Evolutionary conservation across 2,113 vertebrate genomes (phyloP).

Genomic region (Oryctolagus cuniculus): mOryCun1.1 NC_091441.1:9077501-9078000

Average conservation of each 20-base stretch:
- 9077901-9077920: background rate
- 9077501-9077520: background rate
- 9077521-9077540: no score
- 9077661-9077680: background rate
- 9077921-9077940: background rate
- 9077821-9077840: background rate
- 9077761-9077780: background rate
- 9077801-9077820: background rate
- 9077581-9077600: no score
- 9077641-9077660: background rate
- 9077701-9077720: background rate
- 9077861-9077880: background rate
- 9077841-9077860: background rate
- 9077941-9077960: background rate
- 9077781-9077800: background rate
- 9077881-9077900: background rate
- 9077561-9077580: background rate
- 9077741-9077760: background rate
- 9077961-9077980: background rate
- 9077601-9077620: no score
- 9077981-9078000: background rate
- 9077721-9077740: background rate
- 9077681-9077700: background rate
- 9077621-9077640: no score
- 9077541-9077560: no score